A percentile compares a stretch with the other conserved stretches of the same genome.
Conservation (phyloP, 2,113 vertebrate species). For the Thamnophis sirtalis region DNA sequence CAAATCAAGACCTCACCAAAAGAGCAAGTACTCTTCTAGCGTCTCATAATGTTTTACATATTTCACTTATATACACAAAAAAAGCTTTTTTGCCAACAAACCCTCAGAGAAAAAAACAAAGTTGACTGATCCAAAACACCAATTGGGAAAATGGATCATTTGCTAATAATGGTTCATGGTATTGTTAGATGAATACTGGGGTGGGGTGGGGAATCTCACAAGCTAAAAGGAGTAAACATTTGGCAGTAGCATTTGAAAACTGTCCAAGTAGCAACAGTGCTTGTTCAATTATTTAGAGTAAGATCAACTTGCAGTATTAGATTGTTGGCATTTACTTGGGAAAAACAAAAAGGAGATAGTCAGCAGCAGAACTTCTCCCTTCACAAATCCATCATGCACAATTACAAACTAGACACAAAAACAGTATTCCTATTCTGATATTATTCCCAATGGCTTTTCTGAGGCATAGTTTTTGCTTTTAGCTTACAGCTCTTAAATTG, state of each 20-base stretch:
- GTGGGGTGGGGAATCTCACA: background rate
- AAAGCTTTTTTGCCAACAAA: background rate
- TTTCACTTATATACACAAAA: background rate
- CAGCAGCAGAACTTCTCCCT: background rate
- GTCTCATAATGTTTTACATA: background rate
- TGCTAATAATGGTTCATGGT: background rate
- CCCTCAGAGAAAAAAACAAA: background rate
- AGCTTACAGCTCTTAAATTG: background rate
- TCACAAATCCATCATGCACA: background rate
- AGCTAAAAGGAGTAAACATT: background rate
- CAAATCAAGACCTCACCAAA: background rate
- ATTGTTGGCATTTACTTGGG: background rate
- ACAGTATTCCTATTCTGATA: background rate
- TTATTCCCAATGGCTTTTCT: background rate
- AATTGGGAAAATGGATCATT: background rate
- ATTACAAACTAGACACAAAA: background rate
- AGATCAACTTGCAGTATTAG: background rate
- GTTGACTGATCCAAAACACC: background rate
- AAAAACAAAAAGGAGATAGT: background rate
- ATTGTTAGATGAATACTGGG: background rate
- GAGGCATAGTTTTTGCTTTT: background rate
- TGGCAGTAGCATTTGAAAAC: background rate
- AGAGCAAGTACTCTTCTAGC: background rate
- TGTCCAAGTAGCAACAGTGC: background rate
- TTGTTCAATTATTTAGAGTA: background rate